These are phyloP conservation scores for Brienomyrus longianalis DNA, from an alignment of 2,113 vertebrate species.

Conservation along the genomic window DNA sequence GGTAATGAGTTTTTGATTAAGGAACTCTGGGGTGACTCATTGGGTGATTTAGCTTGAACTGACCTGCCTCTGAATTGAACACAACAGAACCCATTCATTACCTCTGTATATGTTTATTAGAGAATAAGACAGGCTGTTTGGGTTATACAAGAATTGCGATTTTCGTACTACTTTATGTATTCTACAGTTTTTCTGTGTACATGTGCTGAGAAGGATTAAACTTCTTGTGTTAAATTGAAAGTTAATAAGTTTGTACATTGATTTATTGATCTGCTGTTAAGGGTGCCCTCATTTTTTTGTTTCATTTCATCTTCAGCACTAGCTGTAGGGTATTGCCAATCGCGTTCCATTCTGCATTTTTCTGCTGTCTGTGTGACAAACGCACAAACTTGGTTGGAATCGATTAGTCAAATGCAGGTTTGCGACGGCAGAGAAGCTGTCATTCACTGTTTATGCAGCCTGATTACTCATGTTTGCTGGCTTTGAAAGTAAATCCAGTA, in stretches of 20 bases:
- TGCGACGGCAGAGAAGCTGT: not conserved
- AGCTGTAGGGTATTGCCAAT: not conserved
- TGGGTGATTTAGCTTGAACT: not conserved
- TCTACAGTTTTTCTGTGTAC: not conserved
- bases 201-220: not conserved
- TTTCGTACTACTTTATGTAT: not conserved
- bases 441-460: not conserved
- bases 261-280: not conserved
- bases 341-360: not conserved
- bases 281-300: not conserved
- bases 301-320: not conserved
- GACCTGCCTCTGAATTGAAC: not conserved
- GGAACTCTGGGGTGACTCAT: not conserved
- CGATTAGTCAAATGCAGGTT: not conserved
- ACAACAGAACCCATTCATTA: constrained; percentile 1
- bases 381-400: not conserved
- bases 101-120: not conserved
- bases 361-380: not conserved
- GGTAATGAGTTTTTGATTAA: not conserved
- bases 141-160: not conserved
- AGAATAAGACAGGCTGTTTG: not conserved
- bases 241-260: not conserved
- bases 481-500: not conserved
- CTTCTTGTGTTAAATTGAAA: not conserved
- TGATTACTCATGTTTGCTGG: not conserved